Evolutionary conservation across 2,113 vertebrate species (phyloP).

Genomic region (Scatophagus argus): DNA sequence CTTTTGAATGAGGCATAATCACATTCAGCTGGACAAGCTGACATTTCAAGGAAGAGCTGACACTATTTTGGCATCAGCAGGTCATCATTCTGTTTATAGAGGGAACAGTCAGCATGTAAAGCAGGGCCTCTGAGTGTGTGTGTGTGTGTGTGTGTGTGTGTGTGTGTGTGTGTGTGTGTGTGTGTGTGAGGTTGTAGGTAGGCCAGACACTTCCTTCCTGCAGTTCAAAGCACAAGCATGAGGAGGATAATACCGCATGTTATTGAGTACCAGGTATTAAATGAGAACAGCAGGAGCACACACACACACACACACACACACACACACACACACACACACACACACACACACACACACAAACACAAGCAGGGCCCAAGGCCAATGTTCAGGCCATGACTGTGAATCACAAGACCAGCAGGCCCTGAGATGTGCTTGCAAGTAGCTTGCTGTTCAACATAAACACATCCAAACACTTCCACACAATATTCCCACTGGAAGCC

Average conservation of each 20-base stretch:
- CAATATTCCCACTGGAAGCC: neutral
- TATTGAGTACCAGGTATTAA: conserved; percentile 40
- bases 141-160: neutral
- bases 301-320: conserved; percentile 1
- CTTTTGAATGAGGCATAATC: neutral
- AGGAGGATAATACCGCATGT: conserved; percentile 30
- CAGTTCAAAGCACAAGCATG: conserved; percentile 2
- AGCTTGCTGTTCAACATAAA: conserved; percentile 15
- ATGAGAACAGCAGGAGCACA: conserved; percentile 24
- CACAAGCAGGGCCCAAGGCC: conserved; percentile 27
- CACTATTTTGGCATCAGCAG: neutral
- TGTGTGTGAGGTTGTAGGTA: conserved; percentile 3
- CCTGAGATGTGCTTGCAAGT: conserved; percentile 3
- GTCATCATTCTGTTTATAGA: neutral
- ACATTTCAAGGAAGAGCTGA: neutral
- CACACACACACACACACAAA: conserved; percentile 2
- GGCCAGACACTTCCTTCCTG: conserved; percentile 13
- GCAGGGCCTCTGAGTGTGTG: neutral
- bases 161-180: neutral
- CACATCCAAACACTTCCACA: conserved; percentile 33
- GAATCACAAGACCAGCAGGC: conserved; percentile 56
- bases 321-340: neutral
- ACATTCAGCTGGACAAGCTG: neutral
- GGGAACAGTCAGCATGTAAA: neutral
- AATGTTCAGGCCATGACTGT: conserved; percentile 35